A percentile compares a stretch with the other conserved stretches of the same genome.
Evolutionary conservation across 2,113 vertebrate genomes (phyloP).

Genomic region (Merops nubicus): DNA sequence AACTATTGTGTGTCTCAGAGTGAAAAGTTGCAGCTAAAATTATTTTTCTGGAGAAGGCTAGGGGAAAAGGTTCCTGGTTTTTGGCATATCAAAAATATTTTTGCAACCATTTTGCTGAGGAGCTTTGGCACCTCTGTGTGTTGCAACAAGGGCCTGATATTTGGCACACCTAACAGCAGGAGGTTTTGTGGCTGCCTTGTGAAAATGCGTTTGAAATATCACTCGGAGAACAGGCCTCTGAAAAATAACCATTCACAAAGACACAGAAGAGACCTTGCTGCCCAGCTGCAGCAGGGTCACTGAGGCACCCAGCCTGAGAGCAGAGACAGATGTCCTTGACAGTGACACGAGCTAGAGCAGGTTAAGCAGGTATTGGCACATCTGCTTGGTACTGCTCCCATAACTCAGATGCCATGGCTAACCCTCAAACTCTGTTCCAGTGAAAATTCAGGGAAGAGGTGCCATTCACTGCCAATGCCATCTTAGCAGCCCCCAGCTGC

Average conservation of each 20-base stretch:
- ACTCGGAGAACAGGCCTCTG: neutral
- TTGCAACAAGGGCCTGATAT: neutral
- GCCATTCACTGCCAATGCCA: neutral
- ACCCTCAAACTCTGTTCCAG: neutral
- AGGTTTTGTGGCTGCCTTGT: neutral
- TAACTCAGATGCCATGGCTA: neutral
- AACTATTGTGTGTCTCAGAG: neutral
- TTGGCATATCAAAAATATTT: neutral
- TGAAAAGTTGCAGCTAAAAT: neutral
- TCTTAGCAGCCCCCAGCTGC: neutral
- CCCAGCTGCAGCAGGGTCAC: neutral
- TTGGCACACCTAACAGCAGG: neutral
- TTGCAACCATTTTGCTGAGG: neutral
- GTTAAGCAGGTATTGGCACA: conserved; percentile 9
- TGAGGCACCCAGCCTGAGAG: neutral
- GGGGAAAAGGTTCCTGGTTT: neutral
- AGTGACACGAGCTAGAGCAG: neutral
- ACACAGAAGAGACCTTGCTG: neutral
- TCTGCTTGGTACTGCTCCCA: neutral
- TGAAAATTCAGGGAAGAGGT: neutral
- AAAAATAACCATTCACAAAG: neutral
- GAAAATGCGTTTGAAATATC: neutral
- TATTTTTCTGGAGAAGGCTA: neutral
- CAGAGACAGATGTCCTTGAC: conserved; percentile 19
- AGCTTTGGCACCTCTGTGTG: neutral